phyloP scores from a whole-genome alignment of 1,140 invertebrate genomes.

The Calephelis nemesis region DNA sequence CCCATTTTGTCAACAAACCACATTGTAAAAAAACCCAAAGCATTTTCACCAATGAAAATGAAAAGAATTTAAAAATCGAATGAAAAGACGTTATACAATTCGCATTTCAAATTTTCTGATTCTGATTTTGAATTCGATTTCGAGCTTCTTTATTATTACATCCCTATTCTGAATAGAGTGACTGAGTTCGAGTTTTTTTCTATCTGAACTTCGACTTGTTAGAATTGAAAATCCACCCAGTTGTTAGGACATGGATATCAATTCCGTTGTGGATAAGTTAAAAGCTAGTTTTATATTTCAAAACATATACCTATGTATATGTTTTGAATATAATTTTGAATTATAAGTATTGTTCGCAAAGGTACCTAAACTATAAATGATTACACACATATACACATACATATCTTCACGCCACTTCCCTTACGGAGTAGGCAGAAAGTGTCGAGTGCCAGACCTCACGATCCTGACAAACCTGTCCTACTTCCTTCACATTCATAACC shows the following conservation, averaged over 20 bases:
- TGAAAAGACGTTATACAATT: constrained; percentile 18
- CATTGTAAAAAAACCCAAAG: constrained; percentile 5
- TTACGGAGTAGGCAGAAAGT: no score
- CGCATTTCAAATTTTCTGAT: constrained; percentile 18
- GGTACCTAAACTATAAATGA: no score
- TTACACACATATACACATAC: no score
- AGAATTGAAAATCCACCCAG: neutral
- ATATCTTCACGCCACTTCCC: no score
- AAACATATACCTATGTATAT: neutral
- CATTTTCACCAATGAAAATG: constrained; percentile 6
- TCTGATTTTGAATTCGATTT: constrained; percentile 6
- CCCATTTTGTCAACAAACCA: neutral
- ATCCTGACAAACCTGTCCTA: no score
- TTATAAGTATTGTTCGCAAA: no score
- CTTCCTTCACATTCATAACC: no score
- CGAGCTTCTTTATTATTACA: constrained; percentile 6
- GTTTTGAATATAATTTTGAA: no score
- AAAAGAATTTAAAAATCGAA: constrained; percentile 14
- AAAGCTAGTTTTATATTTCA: neutral
- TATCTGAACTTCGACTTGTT: constrained; percentile 7
- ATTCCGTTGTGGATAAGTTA: neutral
- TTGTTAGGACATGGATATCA: constrained; percentile 8
- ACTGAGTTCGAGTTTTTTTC: constrained; percentile 2
- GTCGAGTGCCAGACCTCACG: no score
- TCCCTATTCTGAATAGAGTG: constrained; percentile 1